These are phyloP conservation scores for Pocillopora verrucosa DNA, from an alignment of 64 coral and sea anemone genomes.

Conservation along the genomic window DNA sequence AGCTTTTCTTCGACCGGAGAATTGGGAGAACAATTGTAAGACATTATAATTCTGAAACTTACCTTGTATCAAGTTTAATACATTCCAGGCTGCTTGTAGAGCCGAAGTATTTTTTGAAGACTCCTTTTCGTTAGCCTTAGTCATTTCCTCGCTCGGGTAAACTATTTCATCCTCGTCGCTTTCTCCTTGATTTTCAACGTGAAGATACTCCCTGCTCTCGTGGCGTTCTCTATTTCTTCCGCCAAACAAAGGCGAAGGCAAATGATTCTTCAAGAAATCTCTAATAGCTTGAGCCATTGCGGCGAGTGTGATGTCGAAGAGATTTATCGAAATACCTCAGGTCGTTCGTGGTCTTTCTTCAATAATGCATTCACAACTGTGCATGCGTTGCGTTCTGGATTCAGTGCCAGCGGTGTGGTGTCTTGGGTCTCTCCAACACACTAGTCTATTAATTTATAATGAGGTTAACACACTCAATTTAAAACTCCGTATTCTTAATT, in stretches of 20 bases:
- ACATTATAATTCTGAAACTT: neutral
- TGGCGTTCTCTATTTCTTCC: neutral
- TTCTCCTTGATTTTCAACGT: conserved; percentile 24
- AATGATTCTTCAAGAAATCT: neutral
- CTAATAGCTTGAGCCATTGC: conserved; percentile 10
- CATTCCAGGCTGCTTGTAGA: conserved; percentile 87
- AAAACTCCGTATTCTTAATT: too few relatives aligned
- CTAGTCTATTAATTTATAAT: too few relatives aligned
- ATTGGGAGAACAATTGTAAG: neutral
- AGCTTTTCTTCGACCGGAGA: neutral
- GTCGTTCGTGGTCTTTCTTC: too few relatives aligned
- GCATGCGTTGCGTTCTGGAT: too few relatives aligned
- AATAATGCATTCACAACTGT: too few relatives aligned
- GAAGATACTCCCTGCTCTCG: conserved; percentile 31
- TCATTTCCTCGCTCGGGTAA: conserved; percentile 29
- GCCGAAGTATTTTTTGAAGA: conserved; percentile 61
- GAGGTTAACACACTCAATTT: too few relatives aligned
- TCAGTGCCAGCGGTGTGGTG: too few relatives aligned
- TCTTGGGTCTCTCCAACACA: too few relatives aligned
- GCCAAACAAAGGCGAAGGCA: neutral
- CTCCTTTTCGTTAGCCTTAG: neutral
- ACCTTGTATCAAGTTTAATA: conserved; percentile 92
- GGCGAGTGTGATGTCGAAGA: neutral
- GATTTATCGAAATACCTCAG: too few relatives aligned
- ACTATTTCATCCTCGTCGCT: conserved; percentile 12